These are phyloP conservation scores for Tolypeutes matacus DNA, from an alignment of 2,797 vertebrate genomes.

Conservation along the genomic window DNA sequence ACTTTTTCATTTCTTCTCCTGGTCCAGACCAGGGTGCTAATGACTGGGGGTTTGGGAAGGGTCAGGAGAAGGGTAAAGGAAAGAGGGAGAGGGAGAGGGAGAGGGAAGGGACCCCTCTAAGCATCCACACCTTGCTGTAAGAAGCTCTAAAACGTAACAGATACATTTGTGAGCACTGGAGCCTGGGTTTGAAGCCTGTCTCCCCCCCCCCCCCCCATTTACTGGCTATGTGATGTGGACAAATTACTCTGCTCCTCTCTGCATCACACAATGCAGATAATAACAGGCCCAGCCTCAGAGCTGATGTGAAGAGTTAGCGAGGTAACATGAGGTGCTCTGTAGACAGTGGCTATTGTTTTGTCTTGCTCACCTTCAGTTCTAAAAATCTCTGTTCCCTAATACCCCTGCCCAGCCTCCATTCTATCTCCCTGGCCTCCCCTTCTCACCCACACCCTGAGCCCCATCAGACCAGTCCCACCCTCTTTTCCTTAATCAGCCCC, in stretches of 20 bases:
- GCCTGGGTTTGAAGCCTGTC: background rate
- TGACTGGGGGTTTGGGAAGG: background rate
- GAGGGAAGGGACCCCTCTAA: background rate
- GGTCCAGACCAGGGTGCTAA: background rate
- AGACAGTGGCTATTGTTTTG: background rate
- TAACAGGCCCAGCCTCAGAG: no score
- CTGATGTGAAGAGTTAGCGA: no score
- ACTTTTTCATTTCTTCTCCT: background rate
- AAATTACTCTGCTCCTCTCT: background rate
- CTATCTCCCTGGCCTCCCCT: no score
- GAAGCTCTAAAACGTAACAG: background rate
- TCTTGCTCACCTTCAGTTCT: background rate
- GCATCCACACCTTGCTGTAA: background rate
- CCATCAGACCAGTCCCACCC: no score
- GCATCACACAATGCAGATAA: background rate
- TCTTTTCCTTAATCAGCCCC: conserved; percentile 5
- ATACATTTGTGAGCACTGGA: background rate
- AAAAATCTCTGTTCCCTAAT: background rate
- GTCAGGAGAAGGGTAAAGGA: background rate
- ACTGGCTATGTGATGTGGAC: background rate
- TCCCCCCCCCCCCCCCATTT: background rate
- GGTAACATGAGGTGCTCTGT: background rate
- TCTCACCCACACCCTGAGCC: background rate
- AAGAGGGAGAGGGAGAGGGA: no score
- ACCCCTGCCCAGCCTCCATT: background rate